Base-by-base conservation (phyloP, 2,113 vertebrate genomes). In the Danionella cerebrum region DNA sequence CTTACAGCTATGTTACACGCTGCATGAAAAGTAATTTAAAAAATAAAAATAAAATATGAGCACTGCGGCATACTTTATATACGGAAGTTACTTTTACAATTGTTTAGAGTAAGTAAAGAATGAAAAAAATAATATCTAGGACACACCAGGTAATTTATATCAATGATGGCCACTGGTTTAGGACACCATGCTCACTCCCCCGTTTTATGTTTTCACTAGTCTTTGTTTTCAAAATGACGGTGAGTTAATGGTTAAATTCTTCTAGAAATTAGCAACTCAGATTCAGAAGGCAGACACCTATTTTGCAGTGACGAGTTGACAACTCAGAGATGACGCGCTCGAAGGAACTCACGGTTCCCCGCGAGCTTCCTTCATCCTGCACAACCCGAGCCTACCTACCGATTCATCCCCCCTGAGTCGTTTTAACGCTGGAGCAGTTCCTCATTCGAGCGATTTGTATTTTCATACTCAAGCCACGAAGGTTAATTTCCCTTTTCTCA, bases 401-500 rank as follows among this genome's bases (percentile, higher is more conserved):
- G 27, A 21, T 35, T 63, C 1, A 36, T 63, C 44, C 39, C 38
- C n/a, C 25, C 16, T 31, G 27, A 33, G 25, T 21, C 27, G 9
- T 33, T 33, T 33, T 33, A 2, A 19, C 11, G 18, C 45, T 22
- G 42, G 12, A 41, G 59, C 42, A 63, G 59, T 48, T 48, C 27
- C 48, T 12, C 2, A 5, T 22, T 11, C 33, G 41, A 29, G 12
- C 24, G 1, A 18, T 7, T 4, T 48, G 7, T 63, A 12, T 35
- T 35, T n/a, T 35, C 13, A 1, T 22, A n/a, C 5, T 27, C 14
- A 18, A n/a, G n/a, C n/a, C 6, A 21, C 6, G 1, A 12, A 33
- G 25, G 3, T 7, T 3, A 25, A n/a, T 35, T 45, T 48, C 29
- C 35, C 42, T 48, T 35, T 18, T 5, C 42, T 79, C 84, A 88